phyloP scores from a whole-genome alignment of 2,888 invertebrate species.

The Eudemis profundana region DNA sequence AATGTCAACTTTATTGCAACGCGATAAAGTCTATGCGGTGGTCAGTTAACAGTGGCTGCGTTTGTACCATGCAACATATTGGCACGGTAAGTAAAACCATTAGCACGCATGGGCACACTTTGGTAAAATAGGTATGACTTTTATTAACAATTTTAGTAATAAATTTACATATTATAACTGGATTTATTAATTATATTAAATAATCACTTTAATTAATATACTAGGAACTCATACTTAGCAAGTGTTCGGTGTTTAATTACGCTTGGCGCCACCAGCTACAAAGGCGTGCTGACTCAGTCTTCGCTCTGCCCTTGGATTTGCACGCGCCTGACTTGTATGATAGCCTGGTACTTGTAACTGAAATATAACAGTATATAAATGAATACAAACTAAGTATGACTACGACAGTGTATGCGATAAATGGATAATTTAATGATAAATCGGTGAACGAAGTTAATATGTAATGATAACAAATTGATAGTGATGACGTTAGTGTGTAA shows the following conservation, averaged over 20 bases:
- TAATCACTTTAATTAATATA: slow-evolving; percentile 39
- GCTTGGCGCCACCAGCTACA: slow-evolving; percentile 31
- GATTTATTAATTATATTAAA: slow-evolving; percentile 33
- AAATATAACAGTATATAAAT: slow-evolving; percentile 32
- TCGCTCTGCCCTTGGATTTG: slow-evolving; percentile 51
- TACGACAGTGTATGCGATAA: neutral
- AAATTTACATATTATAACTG: neutral
- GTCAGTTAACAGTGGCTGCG: no score
- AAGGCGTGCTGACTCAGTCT: slow-evolving; percentile 61
- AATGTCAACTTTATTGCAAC: no score
- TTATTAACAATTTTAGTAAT: neutral
- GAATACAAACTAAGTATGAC: slow-evolving; percentile 29
- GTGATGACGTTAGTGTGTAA: no score
- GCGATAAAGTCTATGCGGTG: no score
- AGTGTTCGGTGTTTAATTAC: slow-evolving; percentile 42
- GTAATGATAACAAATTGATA: no score
- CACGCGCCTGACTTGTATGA: slow-evolving; percentile 52
- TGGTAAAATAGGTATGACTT: neutral
- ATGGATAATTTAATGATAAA: neutral
- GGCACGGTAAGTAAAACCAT: no score
- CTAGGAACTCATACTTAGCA: slow-evolving; percentile 31
- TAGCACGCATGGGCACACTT: no score
- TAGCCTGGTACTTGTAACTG: slow-evolving; percentile 60
- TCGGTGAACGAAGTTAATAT: neutral
- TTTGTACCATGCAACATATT: no score